phyloP scores from a whole-genome alignment of 1,140 invertebrate genomes.

The Theocolax elegans region DNA sequence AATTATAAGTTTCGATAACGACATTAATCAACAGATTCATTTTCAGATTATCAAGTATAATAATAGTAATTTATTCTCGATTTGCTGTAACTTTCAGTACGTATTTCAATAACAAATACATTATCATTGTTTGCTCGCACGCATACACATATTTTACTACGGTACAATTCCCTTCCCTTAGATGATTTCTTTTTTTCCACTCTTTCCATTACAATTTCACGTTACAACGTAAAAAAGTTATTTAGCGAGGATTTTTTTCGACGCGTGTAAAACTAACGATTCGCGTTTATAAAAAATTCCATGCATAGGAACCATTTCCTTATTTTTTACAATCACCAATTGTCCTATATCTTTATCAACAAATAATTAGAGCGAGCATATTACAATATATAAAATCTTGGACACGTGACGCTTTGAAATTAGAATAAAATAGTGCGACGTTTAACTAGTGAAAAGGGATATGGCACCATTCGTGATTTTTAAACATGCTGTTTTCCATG shows the following conservation, averaged over 20 bases:
- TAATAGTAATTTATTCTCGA: constrained; percentile 1
- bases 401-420: neutral
- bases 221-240: neutral
- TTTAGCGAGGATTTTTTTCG: constrained; percentile 23
- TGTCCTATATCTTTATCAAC: no score
- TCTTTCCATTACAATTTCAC: neutral
- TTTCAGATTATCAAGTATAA: constrained; percentile 34
- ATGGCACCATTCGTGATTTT: constrained; percentile 30
- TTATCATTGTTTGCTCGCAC: constrained; percentile 28
- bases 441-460: constrained; percentile 36
- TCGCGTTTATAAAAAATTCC: constrained; percentile 10
- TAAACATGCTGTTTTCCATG: no score
- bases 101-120: constrained; percentile 25
- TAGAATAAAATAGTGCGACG: constrained; percentile 5
- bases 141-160: neutral
- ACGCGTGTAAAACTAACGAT: constrained; percentile 13
- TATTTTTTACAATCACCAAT: neutral
- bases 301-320: constrained; percentile 22
- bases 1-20: constrained; percentile 27
- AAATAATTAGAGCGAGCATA: no score
- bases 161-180: neutral
- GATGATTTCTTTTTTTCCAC: no score
- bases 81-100: constrained; percentile 27
- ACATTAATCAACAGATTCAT: constrained; percentile 30
- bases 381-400: neutral